Evolutionary conservation across 1,140 invertebrate genomes (phyloP), one percentile per base, ranked within the genome.

Genomic region (Lepidurus packardi): DNA sequence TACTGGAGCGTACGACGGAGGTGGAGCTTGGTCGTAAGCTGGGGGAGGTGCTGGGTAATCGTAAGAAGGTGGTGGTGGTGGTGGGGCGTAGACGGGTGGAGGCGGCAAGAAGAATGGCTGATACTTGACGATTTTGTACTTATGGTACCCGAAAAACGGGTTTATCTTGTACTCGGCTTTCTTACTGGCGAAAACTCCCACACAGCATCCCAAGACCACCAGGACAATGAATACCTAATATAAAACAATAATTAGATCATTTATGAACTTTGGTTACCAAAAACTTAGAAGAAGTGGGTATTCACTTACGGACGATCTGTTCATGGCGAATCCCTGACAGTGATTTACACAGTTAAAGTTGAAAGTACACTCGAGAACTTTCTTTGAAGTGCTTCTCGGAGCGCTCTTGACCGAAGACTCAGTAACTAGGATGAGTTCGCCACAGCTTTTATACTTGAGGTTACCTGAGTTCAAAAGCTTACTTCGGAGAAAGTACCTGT

Each of bases 161-260:
- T 65, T 65, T 16, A 65, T 65, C 21, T 65, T 65, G 53, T 65
- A 65, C 53, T 65, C 53, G 16, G 53, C 53, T 65, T 65, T 65
- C n/a, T 65, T 65, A 65, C 7, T 0, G 21, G 53, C 9, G 8
- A 65, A 65, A n/a, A 65, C 53, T 65, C 53, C 53, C 16, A 21
- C n/a, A 11, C 16, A 65, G n/a, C 53, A 65, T 65, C 53, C 53
- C 53, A 65, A 16, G 5, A 65, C 6, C 16, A 21, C 21, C 9
- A 65, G 21, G 53, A 21, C 13, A 65, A 65, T 65, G 4, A 65
- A 1, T 7, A 21, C 53, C 53, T 65, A 65, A 65, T 65, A 21
- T 13, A 34, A 34, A 34, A 34, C 34, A 34, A 34, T 34, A 34
- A 34, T 34, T 34, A 34, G 34, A 34, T 4, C 34, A 34, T 34